A percentile compares a stretch with the other conserved stretches of the same genome.
Evolutionary conservation across 2,888 invertebrate genomes (phyloP).

Genomic region (Leptarthrus brevirostris): DNA sequence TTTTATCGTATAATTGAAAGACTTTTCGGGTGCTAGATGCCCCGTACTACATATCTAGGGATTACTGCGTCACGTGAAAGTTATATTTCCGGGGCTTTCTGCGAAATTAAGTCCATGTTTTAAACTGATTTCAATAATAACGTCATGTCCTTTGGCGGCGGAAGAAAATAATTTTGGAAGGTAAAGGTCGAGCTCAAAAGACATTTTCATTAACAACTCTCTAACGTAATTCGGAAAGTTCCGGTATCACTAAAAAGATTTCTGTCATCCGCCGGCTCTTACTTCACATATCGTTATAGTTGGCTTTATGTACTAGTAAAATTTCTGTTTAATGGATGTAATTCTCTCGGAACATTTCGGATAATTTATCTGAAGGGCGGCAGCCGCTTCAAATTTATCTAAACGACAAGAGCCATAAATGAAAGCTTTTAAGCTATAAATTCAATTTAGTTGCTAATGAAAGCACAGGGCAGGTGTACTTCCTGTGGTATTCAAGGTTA

Average conservation of each 20-base stretch:
- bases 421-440: neutral
- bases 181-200: no score
- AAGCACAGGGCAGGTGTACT: neutral
- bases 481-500: neutral
- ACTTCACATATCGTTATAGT: neutral
- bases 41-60: no score
- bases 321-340: neutral
- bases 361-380: no score
- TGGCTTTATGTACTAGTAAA: neutral
- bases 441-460: slow-evolving; percentile 23
- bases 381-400: neutral
- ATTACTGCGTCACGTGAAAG: no score
- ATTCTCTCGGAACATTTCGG: neutral
- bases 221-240: no score
- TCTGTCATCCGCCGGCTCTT: neutral
- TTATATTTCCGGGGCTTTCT: no score
- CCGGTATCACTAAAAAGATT: neutral
- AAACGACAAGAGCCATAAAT: neutral
- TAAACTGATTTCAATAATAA: slow-evolving; percentile 19
- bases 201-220: no score
- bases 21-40: no score
- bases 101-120: slow-evolving; percentile 23
- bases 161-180: neutral
- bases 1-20: no score
- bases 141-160: no score